phyloP scores from a whole-genome alignment of 2,888 invertebrate genomes.

The Alloscopus bannaensis region DNA sequence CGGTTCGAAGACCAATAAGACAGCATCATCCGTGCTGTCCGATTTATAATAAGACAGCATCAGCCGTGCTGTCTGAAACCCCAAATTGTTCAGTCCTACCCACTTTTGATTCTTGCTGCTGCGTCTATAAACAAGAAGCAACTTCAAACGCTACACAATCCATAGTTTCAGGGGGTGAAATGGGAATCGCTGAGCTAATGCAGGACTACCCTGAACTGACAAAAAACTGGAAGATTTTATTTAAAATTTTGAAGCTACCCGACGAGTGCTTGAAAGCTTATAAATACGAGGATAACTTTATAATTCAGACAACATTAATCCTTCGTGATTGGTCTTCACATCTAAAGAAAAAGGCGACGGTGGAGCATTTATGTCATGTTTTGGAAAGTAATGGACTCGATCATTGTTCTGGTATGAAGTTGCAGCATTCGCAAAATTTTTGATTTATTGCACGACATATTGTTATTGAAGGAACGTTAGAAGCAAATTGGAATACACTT shows the following conservation, averaged over 20 bases:
- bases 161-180: slow-evolving; percentile 67
- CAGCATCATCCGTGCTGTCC: no score
- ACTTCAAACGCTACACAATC: background rate
- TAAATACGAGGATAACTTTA: slow-evolving; percentile 48
- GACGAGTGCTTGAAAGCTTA: slow-evolving; percentile 33
- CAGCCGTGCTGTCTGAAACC: background rate
- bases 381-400: slow-evolving; percentile 41
- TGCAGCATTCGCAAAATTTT: background rate
- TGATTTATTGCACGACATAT: slow-evolving; percentile 1
- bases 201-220: slow-evolving; percentile 53
- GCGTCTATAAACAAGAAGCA: background rate
- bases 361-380: slow-evolving; percentile 48
- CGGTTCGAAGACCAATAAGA: no score
- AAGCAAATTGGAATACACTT: no score
- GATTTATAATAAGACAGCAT: no score
- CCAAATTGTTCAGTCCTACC: background rate
- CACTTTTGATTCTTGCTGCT: background rate
- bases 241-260: slow-evolving; percentile 40
- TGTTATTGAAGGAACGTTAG: no score
- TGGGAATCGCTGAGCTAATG: slow-evolving; percentile 69
- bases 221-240: slow-evolving; percentile 46
- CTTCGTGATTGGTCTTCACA: slow-evolving; percentile 56
- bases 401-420: slow-evolving; percentile 1
- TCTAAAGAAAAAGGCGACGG: slow-evolving; percentile 54
- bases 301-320: slow-evolving; percentile 58